Conservation (phyloP, 2,113 vertebrate species). For the Megaleporinus macrocephalus region DNA sequence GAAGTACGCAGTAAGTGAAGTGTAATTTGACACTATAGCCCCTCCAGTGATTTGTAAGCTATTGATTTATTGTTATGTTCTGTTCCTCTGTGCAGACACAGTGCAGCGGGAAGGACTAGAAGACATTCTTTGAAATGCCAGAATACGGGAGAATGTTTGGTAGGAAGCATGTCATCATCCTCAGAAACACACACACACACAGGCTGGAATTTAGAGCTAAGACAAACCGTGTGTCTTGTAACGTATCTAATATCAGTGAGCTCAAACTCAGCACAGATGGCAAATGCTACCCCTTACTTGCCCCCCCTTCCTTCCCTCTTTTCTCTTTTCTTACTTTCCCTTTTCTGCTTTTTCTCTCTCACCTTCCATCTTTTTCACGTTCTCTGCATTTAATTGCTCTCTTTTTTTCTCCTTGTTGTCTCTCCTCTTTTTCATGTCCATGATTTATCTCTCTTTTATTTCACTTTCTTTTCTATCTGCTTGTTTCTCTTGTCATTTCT, state of each 20-base stretch:
- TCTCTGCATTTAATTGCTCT: background rate
- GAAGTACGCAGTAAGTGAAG: slow-evolving; percentile 8
- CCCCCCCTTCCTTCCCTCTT: background rate
- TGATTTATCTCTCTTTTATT: background rate
- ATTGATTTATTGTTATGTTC: slow-evolving; percentile 36
- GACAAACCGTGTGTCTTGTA: slow-evolving; percentile 37
- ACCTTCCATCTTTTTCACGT: no score
- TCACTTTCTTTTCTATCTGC: background rate
- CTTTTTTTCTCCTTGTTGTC: background rate
- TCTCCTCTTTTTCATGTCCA: background rate
- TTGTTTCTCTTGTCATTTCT: background rate
- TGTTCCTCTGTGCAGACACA: background rate
- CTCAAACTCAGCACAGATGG: slow-evolving; percentile 47
- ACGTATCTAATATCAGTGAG: slow-evolving; percentile 34
- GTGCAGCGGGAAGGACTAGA: background rate
- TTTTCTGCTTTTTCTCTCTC: no score
- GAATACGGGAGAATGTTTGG: background rate
- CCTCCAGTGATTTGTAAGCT: slow-evolving; percentile 28
- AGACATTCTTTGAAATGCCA: slow-evolving; percentile 16
- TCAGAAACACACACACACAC: slow-evolving; percentile 15
- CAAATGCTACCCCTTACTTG: background rate
- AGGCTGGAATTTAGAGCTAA: background rate
- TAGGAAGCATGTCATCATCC: background rate
- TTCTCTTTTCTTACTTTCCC: no score
- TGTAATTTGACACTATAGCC: slow-evolving; percentile 23